phyloP scores from a whole-genome alignment of 2,888 invertebrate genomes.

The Octonoba sinensis region DNA sequence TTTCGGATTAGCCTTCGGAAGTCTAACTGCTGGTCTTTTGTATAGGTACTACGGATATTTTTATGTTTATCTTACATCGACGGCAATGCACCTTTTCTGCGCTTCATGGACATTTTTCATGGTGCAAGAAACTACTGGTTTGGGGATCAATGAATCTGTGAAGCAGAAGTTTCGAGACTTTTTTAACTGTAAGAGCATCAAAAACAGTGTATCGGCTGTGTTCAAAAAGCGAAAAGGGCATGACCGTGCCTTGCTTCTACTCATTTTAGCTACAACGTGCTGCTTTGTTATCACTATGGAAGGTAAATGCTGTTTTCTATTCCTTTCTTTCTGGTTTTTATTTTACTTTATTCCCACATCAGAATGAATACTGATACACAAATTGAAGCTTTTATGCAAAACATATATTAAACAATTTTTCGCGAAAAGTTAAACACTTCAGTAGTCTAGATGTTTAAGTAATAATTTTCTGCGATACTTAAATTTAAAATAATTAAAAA shows the following conservation, averaged over 20 bases:
- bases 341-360: neutral
- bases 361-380: neutral
- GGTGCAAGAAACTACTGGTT: slow-evolving; percentile 41
- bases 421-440: too few species aligned
- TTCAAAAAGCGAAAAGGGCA: slow-evolving; percentile 28
- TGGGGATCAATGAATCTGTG: slow-evolving; percentile 9
- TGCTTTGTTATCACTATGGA: slow-evolving; percentile 33
- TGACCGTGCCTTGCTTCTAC: slow-evolving; percentile 12
- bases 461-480: too few species aligned
- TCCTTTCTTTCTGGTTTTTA: neutral
- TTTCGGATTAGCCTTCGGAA: slow-evolving; percentile 30
- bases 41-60: slow-evolving; percentile 37
- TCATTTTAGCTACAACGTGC: slow-evolving; percentile 36
- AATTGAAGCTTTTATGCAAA: too few species aligned
- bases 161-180: slow-evolving; percentile 16
- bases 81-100: slow-evolving; percentile 5
- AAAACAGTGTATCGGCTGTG: slow-evolving; percentile 1
- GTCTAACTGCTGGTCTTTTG: slow-evolving; percentile 22
- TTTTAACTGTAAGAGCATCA: slow-evolving; percentile 23
- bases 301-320: slow-evolving; percentile 31
- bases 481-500: too few species aligned
- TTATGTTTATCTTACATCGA: slow-evolving; percentile 5
- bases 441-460: too few species aligned
- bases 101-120: slow-evolving; percentile 23
- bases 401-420: too few species aligned